Base-by-base conservation (phyloP, 2,888 invertebrate species). In the Aspidapion aeneum region DNA sequence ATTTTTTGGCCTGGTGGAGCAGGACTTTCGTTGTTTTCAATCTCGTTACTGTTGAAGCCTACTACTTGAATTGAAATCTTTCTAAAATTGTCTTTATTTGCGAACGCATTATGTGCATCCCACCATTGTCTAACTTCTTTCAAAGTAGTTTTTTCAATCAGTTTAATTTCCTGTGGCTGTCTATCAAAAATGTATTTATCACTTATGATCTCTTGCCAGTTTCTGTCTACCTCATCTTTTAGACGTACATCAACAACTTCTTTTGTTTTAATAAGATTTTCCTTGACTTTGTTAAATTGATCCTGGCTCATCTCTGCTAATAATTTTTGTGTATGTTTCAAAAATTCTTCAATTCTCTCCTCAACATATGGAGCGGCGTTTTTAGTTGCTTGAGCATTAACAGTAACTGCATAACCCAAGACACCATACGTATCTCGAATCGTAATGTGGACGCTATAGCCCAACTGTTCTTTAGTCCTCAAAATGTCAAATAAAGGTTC, bases 381-480 rank as follows among this genome's bases (percentile, higher is more conserved):
- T 79, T 91, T 92, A 0, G 71, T 73, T 12, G 87, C 90, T 78
- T 94, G 94, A 20, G 90, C 87, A 76, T 90, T 88, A 57, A 96
- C 91, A 1, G 87, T 88, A 56, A 96, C 82, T 0, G 90, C 86
- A 78, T 89, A 91, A 7, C 94, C 94, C 55, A 93, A 82, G 67
- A 95, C 86, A 1, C 93, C 93, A 73, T 85, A 89, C 0, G 91
- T 91, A 73, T 90, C 86, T 21, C 89, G 84, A 72, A 89, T 81
- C 63, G 85, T 82, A 68, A 89, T 88, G 72, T 83, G 88, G 19
- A 96, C 93, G 74, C 89, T 86, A 80, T 96, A 96, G 0, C 96
- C 96, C 1, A 96, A 83, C 80, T 96, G 96, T 74, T 95, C 92
- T 78, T 91, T 89, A 0, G 96, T 96, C 60, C 96, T 85, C 19